These are phyloP conservation scores for Sycophaga agraensis DNA, from an alignment of 1,140 invertebrate species.

Conservation along the genomic window DNA sequence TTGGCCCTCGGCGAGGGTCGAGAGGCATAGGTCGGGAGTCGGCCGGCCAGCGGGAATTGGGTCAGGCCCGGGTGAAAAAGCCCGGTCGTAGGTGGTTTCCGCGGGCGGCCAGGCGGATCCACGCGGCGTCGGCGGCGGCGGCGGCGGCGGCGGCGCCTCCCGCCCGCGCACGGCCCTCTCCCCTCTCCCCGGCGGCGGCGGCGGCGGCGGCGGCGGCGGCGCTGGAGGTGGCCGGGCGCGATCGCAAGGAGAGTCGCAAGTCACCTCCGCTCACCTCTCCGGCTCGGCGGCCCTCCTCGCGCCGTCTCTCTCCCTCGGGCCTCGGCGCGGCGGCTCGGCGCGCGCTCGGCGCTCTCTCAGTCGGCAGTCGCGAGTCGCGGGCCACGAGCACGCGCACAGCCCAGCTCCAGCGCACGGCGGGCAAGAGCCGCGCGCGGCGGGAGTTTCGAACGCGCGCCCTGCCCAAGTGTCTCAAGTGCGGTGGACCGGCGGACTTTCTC, in stretches of 20 bases:
- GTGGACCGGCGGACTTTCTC: not conserved
- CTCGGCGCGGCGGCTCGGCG: not conserved
- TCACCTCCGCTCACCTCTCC: conserved; percentile 54
- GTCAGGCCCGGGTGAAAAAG: too few species aligned
- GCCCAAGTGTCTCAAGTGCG: not conserved
- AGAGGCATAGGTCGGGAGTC: too few species aligned
- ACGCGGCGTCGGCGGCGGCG: conserved; percentile 30
- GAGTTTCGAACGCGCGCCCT: too few species aligned
- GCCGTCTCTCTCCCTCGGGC: not conserved
- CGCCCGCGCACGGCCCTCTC: conserved; percentile 37
- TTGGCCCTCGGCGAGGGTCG: too few species aligned
- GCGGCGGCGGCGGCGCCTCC: conserved; percentile 30
- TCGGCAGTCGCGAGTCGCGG: conserved; percentile 41
- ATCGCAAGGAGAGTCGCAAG: conserved; percentile 46
- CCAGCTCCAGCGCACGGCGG: too few species aligned
- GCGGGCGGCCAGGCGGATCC: conserved; percentile 30
- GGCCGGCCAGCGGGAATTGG: too few species aligned
- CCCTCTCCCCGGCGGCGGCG: not conserved
- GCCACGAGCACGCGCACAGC: conserved; percentile 38
- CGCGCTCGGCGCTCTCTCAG: conserved; percentile 36
- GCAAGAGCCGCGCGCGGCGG: too few species aligned
- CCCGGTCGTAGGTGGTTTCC: too few species aligned
- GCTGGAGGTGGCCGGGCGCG: conserved; percentile 33
- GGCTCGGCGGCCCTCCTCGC: not conserved
- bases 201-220: not conserved